phyloP scores from a whole-genome alignment of 1,140 invertebrate genomes.

The Branchinecta lindahli region DNA sequence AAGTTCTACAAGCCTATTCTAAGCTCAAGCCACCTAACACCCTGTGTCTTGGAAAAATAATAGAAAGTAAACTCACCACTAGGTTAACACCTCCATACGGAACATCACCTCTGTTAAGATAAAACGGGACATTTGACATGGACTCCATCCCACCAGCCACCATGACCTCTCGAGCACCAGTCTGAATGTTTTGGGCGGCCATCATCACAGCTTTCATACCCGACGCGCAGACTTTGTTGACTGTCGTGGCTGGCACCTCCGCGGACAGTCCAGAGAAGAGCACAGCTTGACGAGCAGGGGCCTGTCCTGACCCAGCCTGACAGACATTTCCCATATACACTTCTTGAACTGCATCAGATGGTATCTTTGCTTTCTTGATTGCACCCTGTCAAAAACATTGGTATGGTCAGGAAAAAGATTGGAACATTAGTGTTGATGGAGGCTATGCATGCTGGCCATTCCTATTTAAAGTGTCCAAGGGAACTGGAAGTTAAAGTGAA shows the following conservation, averaged over 20 bases:
- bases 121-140: conserved; percentile 25
- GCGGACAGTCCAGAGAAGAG: conserved; percentile 37
- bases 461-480: too few relatives aligned
- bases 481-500: too few relatives aligned
- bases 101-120: too few relatives aligned
- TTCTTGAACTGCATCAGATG: conserved; percentile 32
- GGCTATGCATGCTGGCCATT: too few relatives aligned
- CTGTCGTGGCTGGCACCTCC: conserved; percentile 35
- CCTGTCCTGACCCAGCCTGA: conserved; percentile 34
- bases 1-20: too few relatives aligned
- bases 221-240: conserved; percentile 46
- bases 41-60: too few relatives aligned
- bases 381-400: background rate
- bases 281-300: conserved; percentile 39
- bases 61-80: too few relatives aligned
- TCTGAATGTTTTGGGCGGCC: conserved; percentile 38
- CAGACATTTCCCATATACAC: conserved; percentile 42
- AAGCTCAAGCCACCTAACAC: too few relatives aligned
- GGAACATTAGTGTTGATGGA: too few relatives aligned
- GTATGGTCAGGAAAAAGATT: too few relatives aligned
- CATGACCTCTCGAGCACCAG: conserved; percentile 31
- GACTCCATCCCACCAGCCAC: conserved; percentile 27
- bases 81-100: too few relatives aligned
- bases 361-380: conserved; percentile 6
- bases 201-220: conserved; percentile 44